phyloP scores from a whole-genome alignment of 2,888 invertebrate species.

The Lasioglossum villosulum region DNA sequence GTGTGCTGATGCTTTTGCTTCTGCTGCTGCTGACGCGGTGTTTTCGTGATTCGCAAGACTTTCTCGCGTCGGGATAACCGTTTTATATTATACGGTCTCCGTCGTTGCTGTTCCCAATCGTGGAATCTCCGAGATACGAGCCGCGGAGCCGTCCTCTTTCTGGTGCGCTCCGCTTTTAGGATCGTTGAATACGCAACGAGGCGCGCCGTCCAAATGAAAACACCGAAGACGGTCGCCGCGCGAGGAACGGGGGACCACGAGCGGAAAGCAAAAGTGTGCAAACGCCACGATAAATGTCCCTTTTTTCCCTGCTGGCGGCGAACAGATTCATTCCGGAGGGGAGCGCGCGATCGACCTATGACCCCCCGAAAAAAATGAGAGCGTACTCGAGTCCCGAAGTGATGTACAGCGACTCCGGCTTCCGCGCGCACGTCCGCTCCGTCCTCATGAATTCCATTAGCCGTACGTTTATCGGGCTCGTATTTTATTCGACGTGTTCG shows the following conservation, averaged over 20 bases:
- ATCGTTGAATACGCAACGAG: constrained; percentile 8
- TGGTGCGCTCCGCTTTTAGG: neutral
- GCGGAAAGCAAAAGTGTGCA: constrained; percentile 21
- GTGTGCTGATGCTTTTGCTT: neutral
- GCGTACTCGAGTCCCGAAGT: constrained; percentile 79
- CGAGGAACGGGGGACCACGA: neutral
- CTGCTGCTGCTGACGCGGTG: constrained; percentile 71
- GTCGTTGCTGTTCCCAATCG: constrained; percentile 17
- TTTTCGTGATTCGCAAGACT: constrained; percentile 68
- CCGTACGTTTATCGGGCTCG: constrained; percentile 54
- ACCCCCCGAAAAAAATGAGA: constrained; percentile 64
- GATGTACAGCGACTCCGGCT: constrained; percentile 72
- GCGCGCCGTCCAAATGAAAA: neutral
- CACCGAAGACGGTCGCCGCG: neutral
- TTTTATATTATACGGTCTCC: constrained; percentile 35
- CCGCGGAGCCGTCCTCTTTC: constrained; percentile 38
- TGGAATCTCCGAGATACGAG: constrained; percentile 29
- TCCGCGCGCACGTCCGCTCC: constrained; percentile 59
- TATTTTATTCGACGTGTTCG: constrained; percentile 39
- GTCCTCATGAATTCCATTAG: constrained; percentile 77
- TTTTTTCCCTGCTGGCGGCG: constrained; percentile 60
- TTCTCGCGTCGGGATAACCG: constrained; percentile 37
- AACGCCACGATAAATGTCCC: constrained; percentile 75
- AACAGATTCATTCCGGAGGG: constrained; percentile 74
- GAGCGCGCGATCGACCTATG: constrained; percentile 59